Evolutionary conservation across 2,797 vertebrate species (phyloP).

Genomic region (Lepus oiostolus): DNA sequence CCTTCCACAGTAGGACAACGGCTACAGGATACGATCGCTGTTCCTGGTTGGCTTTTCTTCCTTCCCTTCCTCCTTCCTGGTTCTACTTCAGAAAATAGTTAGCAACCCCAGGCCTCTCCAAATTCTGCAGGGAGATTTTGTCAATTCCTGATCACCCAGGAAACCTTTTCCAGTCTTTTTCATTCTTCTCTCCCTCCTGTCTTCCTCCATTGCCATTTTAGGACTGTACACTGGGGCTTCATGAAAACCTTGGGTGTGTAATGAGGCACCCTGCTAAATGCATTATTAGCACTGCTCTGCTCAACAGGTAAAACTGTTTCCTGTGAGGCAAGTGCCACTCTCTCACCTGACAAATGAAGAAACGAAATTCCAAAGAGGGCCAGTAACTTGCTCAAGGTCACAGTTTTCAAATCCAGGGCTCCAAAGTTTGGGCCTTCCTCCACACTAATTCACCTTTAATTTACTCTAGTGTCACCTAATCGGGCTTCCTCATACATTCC

Average conservation of each 20-base stretch:
- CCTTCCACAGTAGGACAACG: neutral
- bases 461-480: slow-evolving; percentile 63
- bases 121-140: slow-evolving; percentile 29
- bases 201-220: slow-evolving; percentile 1
- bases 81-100: neutral
- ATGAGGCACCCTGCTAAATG: neutral
- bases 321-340: slow-evolving; percentile 47
- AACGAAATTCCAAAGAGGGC: slow-evolving; percentile 54
- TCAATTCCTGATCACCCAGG: neutral
- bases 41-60: neutral
- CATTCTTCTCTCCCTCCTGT: neutral
- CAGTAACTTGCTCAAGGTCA: neutral
- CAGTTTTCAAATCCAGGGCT: neutral
- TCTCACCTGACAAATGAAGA: slow-evolving; percentile 37
- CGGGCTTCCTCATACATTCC: slow-evolving; percentile 55
- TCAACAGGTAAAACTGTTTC: neutral
- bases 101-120: neutral
- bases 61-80: neutral
- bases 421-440: neutral
- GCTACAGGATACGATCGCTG: rapidly evolving
- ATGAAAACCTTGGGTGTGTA: neutral
- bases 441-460: slow-evolving; percentile 15
- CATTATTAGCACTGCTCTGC: slow-evolving; percentile 21
- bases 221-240: neutral
- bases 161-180: neutral